These are phyloP conservation scores for Diachasma alloeum DNA, from an alignment of 1,140 invertebrate species.

Conservation along the genomic window DNA sequence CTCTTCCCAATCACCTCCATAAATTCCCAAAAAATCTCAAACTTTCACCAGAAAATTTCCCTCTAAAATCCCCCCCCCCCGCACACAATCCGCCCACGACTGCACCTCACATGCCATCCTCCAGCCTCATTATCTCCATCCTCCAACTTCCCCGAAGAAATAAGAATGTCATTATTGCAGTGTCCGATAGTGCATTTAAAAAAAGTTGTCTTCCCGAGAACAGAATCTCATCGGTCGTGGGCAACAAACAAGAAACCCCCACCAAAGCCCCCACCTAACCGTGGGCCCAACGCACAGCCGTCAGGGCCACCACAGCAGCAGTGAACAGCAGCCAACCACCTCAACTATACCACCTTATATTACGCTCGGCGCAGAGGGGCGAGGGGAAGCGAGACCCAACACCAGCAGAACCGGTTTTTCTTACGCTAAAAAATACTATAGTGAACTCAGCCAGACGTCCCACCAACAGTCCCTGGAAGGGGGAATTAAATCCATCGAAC, in stretches of 20 bases:
- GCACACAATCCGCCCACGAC: not conserved
- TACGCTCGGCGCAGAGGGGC: not conserved
- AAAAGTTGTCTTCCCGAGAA: not conserved
- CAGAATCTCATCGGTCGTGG: not conserved
- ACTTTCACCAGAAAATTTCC: not conserved
- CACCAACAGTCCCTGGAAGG: not conserved
- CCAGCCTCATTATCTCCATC: not conserved
- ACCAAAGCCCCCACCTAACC: not conserved
- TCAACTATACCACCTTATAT: constrained; percentile 11
- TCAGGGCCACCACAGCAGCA: not conserved
- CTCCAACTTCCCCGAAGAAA: not conserved
- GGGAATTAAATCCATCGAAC: not conserved
- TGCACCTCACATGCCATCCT: not conserved
- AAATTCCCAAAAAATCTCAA: not conserved
- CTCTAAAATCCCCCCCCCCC: not conserved
- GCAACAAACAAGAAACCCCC: not conserved
- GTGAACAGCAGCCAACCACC: constrained; percentile 6
- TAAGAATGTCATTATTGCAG: constrained; percentile 3
- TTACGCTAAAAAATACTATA: constrained; percentile 20
- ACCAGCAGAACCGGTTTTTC: constrained; percentile 21
- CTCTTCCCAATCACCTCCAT: not conserved
- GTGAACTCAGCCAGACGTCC: constrained; percentile 23
- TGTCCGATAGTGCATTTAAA: not conserved
- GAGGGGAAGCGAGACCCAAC: not conserved
- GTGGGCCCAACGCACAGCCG: not conserved